Base-by-base conservation (phyloP, 2,113 vertebrate genomes). In the Corythornis cristatus region DNA sequence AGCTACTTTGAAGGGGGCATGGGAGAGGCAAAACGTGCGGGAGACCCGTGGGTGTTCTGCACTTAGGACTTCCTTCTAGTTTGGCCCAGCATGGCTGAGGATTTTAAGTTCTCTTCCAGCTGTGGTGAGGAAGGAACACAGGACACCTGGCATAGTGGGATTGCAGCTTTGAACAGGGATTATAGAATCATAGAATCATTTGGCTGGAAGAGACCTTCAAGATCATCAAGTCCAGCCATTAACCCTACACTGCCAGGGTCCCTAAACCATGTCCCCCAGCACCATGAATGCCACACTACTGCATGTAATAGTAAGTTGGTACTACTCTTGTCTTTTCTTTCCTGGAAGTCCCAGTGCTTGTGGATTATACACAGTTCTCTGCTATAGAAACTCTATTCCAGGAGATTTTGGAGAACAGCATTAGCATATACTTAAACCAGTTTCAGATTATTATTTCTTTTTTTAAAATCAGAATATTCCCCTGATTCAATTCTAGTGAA, bases 111-210 rank as follows among this genome's bases (percentile, higher is more conserved):
- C 8, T n/a, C 29, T 43, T 25, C 31, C 6, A 56, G 58, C 35
- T 61, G 11, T 37, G 19, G 8, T 51, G 29, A 54, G 13, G 12
- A 50, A 31, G 35, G 12, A 70, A 8, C 6, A 33, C 12, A 16
- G 4, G 1, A 8, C 3, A 26, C 5, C 2, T 20, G 28, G 4
- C 8, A 43, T 28, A 12, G 4, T 19, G 22, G 9, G 20, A 53
- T 23, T 53, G 82, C 18, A 12, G 4, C 48, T 60, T 68, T 31
- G 9, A 51, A 12, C 28, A 37, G 25, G 22, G 15, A 37, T 37
- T 37, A 33, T 37, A 37, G 37, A 37, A 37, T 37, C 37, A 37
- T 37, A 37, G 37, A 37, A 37, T 37, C 10, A 37, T 37, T 37
- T 37, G 37, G 37, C 37, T 37, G 37, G 37, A 37, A 37, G 37